Base-by-base conservation (phyloP, 2,888 invertebrate species). In the Mechanitis mazaeus region DNA sequence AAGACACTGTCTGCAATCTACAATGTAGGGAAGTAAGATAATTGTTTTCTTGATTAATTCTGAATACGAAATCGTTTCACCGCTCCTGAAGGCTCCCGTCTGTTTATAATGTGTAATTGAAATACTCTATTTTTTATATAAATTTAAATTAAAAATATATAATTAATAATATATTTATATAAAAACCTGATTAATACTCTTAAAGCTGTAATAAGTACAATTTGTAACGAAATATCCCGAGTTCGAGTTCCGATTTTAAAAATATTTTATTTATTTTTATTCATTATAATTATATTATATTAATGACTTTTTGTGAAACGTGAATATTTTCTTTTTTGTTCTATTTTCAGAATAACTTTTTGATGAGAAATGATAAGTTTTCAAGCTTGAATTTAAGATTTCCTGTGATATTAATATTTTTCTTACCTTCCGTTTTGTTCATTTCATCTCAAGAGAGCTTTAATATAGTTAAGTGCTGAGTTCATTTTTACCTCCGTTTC, bases 21-120 rank as follows among this genome's bases (percentile, higher is more conserved):
- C 72, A 74, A 73, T 73, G 77, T 75, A 77, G 80, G 81, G 80
- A 73, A 76, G 72, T 73, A 72, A 72, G 76, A 79, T 83, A 83
- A 85, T 85, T 84, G 81, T 84, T 85, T 83, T 79, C 80, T 78
- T 84, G 79, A 85, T 85, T 84, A 82, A 84, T 83, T 82, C 80
- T 71, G 74, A 78, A 75, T 77, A 73, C 72, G 72, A 72, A 72
- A 74, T 72, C 66, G 69, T 71, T 71, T 66, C 64, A 60, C 67
- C 67, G 54, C 61, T 66, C 64, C 66, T 65, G 61, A 61, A 60
- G 60, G 71, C 68, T 68, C 65, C 42, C 65, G 65, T 68, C 67
- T 64, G 63, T 62, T 63, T 68, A 59, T 64, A 60, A 64, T 65
- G 64, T 64, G 65, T 66, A 64, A 58, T 59, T 61, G 64, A 68